Evolutionary conservation across 2,888 invertebrate genomes (phyloP).

Genomic region (Seladonia tumulorum): DNA sequence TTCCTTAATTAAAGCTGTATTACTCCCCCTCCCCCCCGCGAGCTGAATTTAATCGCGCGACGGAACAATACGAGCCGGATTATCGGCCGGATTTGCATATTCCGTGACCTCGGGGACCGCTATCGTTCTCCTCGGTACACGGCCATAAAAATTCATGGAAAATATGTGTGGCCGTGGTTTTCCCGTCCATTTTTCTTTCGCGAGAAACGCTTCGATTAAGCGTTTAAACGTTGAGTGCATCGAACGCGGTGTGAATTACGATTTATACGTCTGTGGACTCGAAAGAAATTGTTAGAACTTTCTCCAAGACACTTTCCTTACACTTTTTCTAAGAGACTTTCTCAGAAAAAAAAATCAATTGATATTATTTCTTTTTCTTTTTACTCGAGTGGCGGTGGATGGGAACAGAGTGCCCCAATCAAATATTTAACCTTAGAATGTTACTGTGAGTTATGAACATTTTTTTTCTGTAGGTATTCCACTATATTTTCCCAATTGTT

Average conservation of each 20-base stretch:
- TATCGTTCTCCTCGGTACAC: constrained; percentile 10
- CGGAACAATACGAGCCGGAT: constrained; percentile 18
- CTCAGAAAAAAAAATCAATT: no score
- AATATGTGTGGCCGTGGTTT: neutral
- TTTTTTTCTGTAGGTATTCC: no score
- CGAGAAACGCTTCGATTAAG: neutral
- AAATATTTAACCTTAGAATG: no score
- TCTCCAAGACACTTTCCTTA: no score
- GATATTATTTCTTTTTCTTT: no score
- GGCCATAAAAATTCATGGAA: constrained; percentile 10
- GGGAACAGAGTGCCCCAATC: no score
- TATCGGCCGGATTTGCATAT: constrained; percentile 38
- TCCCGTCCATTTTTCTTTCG: neutral
- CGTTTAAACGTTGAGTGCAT: no score
- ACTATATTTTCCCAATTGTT: no score
- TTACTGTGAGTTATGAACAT: no score
- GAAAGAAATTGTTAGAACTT: neutral
- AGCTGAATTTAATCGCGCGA: constrained; percentile 29
- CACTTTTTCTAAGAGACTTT: no score
- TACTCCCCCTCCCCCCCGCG: neutral
- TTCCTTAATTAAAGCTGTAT: constrained; percentile 1
- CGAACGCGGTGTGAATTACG: no score
- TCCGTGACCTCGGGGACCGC: constrained; percentile 23
- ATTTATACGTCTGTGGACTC: neutral
- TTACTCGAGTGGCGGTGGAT: no score